Evolutionary conservation across 1,140 invertebrate genomes (phyloP).

Genomic region (Drosophila sturtevanti): DNA sequence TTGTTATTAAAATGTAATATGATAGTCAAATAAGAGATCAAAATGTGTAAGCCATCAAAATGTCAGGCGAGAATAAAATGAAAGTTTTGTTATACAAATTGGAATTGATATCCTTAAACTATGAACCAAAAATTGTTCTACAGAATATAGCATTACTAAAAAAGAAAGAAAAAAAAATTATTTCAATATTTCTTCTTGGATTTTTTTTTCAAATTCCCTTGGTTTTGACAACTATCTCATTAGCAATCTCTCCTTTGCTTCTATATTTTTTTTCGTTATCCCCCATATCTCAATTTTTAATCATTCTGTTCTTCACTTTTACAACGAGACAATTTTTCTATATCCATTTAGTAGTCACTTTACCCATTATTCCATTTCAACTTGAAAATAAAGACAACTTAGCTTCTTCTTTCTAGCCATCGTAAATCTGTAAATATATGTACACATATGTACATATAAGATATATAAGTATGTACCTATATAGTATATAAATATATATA

Average conservation of each 20-base stretch:
- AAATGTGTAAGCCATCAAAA: too few species aligned
- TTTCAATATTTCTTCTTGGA: too few species aligned
- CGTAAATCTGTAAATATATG: conserved; percentile 61
- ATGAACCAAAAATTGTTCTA: too few species aligned
- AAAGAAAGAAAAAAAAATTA: too few species aligned
- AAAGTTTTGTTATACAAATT: too few species aligned
- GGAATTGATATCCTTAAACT: too few species aligned
- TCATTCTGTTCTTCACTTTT: background rate
- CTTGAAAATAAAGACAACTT: conserved; percentile 70
- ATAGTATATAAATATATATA: conserved; percentile 18
- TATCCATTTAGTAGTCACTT: conserved; percentile 20
- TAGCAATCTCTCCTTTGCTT: background rate
- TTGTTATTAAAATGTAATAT: too few species aligned
- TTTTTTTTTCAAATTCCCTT: too few species aligned
- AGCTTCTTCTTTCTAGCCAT: conserved; percentile 44
- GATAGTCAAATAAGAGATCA: too few species aligned
- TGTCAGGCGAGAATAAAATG: too few species aligned
- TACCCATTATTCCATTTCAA: conserved; percentile 25
- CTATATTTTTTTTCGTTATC: background rate
- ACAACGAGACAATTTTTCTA: conserved; percentile 26
- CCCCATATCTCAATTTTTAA: background rate
- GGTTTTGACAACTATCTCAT: too few species aligned
- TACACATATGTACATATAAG: conserved; percentile 37
- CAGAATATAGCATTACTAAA: too few species aligned
- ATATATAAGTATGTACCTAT: conserved; percentile 19